Conservation (phyloP, 2,888 invertebrate species). For the Ceriagrion tenellum region DNA sequence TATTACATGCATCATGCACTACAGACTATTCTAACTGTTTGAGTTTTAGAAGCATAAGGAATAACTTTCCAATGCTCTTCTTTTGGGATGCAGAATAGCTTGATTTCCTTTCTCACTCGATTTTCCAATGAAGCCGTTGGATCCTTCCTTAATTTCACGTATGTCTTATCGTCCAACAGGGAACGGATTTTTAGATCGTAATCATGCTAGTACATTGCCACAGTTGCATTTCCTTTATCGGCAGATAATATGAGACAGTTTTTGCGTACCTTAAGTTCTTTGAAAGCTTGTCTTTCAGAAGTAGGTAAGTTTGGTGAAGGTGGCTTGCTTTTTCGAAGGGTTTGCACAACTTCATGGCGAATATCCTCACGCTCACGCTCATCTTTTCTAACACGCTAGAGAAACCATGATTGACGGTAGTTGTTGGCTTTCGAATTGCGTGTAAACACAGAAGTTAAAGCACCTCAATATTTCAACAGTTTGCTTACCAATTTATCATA, state of each 20-base stretch:
- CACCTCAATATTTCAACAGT: no score
- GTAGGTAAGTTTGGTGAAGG: not conserved
- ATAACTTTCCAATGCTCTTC: not conserved
- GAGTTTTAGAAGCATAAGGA: not conserved
- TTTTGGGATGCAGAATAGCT: not conserved
- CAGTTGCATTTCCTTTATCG: not conserved
- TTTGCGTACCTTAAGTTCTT: not conserved
- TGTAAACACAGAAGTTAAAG: no score
- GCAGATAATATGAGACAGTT: not conserved
- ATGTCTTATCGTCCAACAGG: not conserved
- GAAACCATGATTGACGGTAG: no score
- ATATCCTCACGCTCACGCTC: not conserved
- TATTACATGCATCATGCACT: no score
- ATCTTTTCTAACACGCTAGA: no score
- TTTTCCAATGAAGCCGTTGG: not conserved
- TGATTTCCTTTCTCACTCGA: not conserved
- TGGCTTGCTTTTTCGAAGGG: not conserved
- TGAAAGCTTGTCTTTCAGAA: not conserved
- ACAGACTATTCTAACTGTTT: no score
- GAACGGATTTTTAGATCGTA: not conserved
- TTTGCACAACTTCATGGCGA: no score
- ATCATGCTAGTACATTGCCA: not conserved
- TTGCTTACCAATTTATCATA: no score
- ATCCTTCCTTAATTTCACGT: not conserved
- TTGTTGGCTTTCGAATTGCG: no score